Evolutionary conservation across 2,888 invertebrate species (phyloP).

Genomic region (Crematogaster levior): DNA sequence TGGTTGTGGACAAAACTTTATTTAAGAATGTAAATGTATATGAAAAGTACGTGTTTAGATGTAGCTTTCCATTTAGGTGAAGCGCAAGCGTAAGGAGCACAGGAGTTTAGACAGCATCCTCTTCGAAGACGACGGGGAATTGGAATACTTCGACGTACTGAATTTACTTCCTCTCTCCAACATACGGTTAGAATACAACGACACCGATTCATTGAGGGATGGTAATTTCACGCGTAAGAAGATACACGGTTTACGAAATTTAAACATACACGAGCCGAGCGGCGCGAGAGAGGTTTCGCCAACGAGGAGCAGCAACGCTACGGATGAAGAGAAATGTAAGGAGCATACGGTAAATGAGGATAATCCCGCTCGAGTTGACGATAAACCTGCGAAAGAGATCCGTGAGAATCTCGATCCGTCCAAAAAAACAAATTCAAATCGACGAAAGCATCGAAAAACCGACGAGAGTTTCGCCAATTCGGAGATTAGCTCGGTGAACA

Average conservation of each 20-base stretch:
- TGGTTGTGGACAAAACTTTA: background rate
- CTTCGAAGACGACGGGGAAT: constrained; percentile 83
- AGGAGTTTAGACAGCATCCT: constrained; percentile 83
- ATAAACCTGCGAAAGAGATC: background rate
- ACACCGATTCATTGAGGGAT: constrained; percentile 66
- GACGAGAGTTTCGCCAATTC: constrained; percentile 39
- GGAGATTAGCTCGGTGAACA: background rate
- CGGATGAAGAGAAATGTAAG: constrained; percentile 78
- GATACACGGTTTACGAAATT: background rate
- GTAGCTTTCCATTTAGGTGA: constrained; percentile 76
- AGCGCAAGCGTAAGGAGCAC: constrained; percentile 84
- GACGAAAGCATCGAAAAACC: background rate
- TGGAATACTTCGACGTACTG: constrained; percentile 84
- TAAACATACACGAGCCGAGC: constrained; percentile 41
- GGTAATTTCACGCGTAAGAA: constrained; percentile 37
- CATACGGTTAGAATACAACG: constrained; percentile 81
- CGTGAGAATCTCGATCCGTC: background rate
- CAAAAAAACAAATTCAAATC: background rate
- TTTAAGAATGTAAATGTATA: background rate
- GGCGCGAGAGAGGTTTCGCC: constrained; percentile 47
- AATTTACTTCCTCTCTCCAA: constrained; percentile 83
- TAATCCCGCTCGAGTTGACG: constrained; percentile 6
- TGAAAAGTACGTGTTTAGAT: constrained; percentile 1
- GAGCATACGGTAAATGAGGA: constrained; percentile 56
- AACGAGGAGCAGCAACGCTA: constrained; percentile 67